Evolutionary conservation across 2,797 vertebrate species (phyloP), one percentile per base, ranked within the genome.

Genomic region (Platyrinchus mystaceus): DNA sequence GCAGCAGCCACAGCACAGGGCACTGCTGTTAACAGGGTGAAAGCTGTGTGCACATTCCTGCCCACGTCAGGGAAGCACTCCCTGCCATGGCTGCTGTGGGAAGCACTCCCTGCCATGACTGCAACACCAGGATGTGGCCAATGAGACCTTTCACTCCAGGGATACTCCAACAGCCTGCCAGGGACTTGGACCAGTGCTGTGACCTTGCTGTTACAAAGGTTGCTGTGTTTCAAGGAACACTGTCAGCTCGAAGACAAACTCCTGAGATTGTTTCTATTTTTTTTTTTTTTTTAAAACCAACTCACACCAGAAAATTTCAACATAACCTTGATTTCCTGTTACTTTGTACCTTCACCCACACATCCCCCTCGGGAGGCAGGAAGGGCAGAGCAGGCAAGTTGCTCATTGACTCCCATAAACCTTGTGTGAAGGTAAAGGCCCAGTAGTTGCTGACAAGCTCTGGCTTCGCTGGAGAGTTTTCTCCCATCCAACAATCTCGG

Each of bases 341-440:
- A 93, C 94, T 95, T 94, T 95, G 95, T 62, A 94, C 94, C 84
- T 91, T 94, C 79, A 87, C 75, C 62, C 63, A 64, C 84, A 55
- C 37, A 5, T 41, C 18, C 12, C 23, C 10, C 28, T 83, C 6
- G 1, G 34, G 3, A 68, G 74, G 46, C 83, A 84, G 84, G 92
- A 87, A 92, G 82, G 91, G 60, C 73, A 79, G 52, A 84, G 23
- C 66, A 53, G 13, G 36, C 0, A 1, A 85, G 47, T 53, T 89
- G 71, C 60, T 90, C 82, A n/a, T 37, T 83, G 85, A 84, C 43
- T 74, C 71, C 32, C 7, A 14, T 93, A 93, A 95, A 83, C 36
- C 24, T 32, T 1, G 2, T 1, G 9, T 8, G 36, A 77, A 80
- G 55, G 56, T 36, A 82, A 79, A 67, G 37, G 21, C 92, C 37